Evolutionary conservation across 2,888 invertebrate species (phyloP).

Genomic region (Caenorhabditis sp.): DNA sequence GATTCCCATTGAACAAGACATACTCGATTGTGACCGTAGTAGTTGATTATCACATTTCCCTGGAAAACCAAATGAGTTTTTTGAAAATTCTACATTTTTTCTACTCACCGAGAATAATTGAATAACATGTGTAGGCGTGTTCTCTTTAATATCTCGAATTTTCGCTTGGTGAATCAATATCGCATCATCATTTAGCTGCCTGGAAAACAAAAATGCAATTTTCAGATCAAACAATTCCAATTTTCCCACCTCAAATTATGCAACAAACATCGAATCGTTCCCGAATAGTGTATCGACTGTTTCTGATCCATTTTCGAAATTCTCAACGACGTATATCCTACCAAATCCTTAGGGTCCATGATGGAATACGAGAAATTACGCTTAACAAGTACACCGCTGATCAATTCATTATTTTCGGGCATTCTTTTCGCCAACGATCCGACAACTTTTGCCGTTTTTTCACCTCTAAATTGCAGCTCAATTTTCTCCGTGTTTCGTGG

Average conservation of each 20-base stretch:
- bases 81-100: slow-evolving; percentile 1
- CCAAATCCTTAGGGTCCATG: slow-evolving; percentile 86
- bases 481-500: slow-evolving; percentile 94
- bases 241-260: slow-evolving; percentile 70
- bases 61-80: slow-evolving; percentile 8
- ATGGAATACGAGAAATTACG: slow-evolving; percentile 97
- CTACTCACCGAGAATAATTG: slow-evolving; percentile 56
- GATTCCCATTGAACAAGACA: slow-evolving; percentile 93
- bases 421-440: slow-evolving; percentile 86
- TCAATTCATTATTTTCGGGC: slow-evolving; percentile 80
- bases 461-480: slow-evolving; percentile 90
- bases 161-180: slow-evolving; percentile 31
- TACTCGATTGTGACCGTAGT: slow-evolving; percentile 70
- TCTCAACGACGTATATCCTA: slow-evolving; percentile 89
- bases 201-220: slow-evolving; percentile 4
- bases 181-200: slow-evolving; percentile 55
- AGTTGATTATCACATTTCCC: slow-evolving; percentile 24
- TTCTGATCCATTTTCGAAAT: slow-evolving; percentile 91
- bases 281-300: slow-evolving; percentile 86
- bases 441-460: slow-evolving; percentile 97
- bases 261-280: slow-evolving; percentile 76
- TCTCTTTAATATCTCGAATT: slow-evolving; percentile 38
- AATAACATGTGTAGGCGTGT: slow-evolving; percentile 49
- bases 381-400: slow-evolving; percentile 93
- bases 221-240: background rate